A percentile compares a stretch with the other conserved stretches of the same genome.
Conservation (phyloP, 53 echinoderm and acorn worm species). For the Zoroaster sp. region DNA sequence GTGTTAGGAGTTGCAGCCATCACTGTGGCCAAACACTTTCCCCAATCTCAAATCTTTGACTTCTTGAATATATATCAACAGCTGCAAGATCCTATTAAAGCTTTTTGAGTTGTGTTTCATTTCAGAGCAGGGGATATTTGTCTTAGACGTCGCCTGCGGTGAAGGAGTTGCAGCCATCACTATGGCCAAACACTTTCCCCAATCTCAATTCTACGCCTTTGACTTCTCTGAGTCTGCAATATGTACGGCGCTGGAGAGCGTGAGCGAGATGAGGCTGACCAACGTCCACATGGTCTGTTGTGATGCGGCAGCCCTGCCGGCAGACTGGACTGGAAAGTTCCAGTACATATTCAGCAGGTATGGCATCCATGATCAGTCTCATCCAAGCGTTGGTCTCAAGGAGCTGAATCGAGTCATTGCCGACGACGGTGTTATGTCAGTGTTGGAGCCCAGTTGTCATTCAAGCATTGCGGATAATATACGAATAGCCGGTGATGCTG, state of each 20-base stretch:
- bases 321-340: conserved; percentile 77
- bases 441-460: conserved; percentile 75
- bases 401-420: conserved; percentile 78
- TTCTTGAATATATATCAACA: too few species aligned
- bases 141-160: conserved; percentile 80
- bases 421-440: conserved; percentile 51
- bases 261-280: conserved; percentile 55
- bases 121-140: conserved; percentile 69
- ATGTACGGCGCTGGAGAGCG: conserved; percentile 59
- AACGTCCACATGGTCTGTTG: conserved; percentile 69
- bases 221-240: conserved; percentile 76
- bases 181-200: conserved; percentile 76
- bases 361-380: conserved; percentile 77
- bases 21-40: too few species aligned
- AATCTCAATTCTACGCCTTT: conserved; percentile 72
- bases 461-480: conserved; percentile 70
- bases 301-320: conserved; percentile 65
- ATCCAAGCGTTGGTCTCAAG: conserved; percentile 56
- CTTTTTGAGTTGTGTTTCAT: neutral
- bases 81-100: neutral
- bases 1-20: too few species aligned
- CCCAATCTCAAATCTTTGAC: too few species aligned
- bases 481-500: conserved; percentile 54
- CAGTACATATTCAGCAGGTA: conserved; percentile 72
- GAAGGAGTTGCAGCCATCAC: conserved; percentile 69